Evolutionary conservation across 1,140 invertebrate genomes (phyloP).

Genomic region (Leptonema lineaticorne): DNA sequence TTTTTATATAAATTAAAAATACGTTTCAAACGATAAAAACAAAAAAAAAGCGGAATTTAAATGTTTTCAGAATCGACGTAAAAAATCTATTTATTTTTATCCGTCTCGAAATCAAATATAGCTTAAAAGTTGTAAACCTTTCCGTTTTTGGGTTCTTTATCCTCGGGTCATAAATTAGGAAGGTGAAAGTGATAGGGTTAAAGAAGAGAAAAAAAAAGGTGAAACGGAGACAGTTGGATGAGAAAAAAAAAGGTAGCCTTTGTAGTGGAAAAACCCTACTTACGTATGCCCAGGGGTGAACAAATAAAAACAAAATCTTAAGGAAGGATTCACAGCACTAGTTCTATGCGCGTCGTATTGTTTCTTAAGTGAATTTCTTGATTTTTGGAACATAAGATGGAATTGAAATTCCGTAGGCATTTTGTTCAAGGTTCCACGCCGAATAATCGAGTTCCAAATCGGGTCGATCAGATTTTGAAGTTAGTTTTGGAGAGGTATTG

Average conservation of each 20-base stretch:
- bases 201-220: no score
- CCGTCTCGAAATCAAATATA: neutral
- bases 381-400: neutral
- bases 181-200: constrained; percentile 14
- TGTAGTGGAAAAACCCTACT: constrained; percentile 5
- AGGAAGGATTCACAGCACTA: neutral
- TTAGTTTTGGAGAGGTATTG: neutral
- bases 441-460: constrained; percentile 5
- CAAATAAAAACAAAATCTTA: constrained; percentile 16
- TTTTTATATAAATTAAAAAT: no score
- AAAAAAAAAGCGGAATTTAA: no score
- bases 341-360: neutral
- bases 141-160: neutral
- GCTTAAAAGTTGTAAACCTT: constrained; percentile 4
- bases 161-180: constrained; percentile 13
- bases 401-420: neutral
- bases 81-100: constrained; percentile 15
- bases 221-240: no score
- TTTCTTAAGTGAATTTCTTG: no score
- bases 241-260: no score
- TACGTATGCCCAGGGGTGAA: constrained; percentile 12
- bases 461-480: constrained; percentile 2
- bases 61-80: no score
- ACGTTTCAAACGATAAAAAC: no score
- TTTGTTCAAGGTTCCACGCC: neutral